These are phyloP conservation scores for Torymus tubicola DNA, from an alignment of 2,888 invertebrate genomes.

Conservation along the genomic window DNA sequence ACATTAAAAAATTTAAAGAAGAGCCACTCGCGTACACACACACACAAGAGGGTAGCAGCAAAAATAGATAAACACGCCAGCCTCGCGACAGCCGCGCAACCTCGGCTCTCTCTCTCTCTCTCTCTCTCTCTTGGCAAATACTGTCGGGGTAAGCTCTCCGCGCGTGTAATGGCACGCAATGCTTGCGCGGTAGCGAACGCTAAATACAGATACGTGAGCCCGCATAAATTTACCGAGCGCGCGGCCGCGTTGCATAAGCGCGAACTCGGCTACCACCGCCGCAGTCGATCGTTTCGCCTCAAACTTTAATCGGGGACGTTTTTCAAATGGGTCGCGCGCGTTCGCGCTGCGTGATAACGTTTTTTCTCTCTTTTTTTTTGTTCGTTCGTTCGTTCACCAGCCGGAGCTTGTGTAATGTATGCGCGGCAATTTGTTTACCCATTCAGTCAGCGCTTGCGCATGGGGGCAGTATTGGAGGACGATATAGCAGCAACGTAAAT, in stretches of 20 bases:
- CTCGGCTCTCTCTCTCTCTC: not conserved
- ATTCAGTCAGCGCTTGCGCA: no score
- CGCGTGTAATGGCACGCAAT: not conserved
- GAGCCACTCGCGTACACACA: no score
- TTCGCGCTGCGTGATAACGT: conserved; percentile 19
- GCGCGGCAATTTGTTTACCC: no score
- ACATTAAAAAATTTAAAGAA: no score
- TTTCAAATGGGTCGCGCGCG: conserved; percentile 32
- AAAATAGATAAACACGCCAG: no score
- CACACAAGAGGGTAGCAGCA: not conserved
- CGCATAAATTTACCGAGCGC: conserved; percentile 18
- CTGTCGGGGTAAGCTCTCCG: not conserved
- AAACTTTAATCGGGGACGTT: conserved; percentile 36
- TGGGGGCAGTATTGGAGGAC: no score
- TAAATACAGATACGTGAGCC: conserved; percentile 18
- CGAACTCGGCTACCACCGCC: not conserved
- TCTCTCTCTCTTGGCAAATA: no score
- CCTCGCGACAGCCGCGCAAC: no score
- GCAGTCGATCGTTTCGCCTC: conserved; percentile 31
- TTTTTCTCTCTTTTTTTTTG: no score
- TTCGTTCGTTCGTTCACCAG: no score
- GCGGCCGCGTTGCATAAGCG: not conserved
- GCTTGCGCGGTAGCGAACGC: not conserved
- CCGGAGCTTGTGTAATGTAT: no score
- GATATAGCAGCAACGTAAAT: no score